Evolutionary conservation across 2,797 vertebrate genomes (phyloP), one percentile per base, ranked within the genome.

Genomic region (Notolabrus celidotus): DNA sequence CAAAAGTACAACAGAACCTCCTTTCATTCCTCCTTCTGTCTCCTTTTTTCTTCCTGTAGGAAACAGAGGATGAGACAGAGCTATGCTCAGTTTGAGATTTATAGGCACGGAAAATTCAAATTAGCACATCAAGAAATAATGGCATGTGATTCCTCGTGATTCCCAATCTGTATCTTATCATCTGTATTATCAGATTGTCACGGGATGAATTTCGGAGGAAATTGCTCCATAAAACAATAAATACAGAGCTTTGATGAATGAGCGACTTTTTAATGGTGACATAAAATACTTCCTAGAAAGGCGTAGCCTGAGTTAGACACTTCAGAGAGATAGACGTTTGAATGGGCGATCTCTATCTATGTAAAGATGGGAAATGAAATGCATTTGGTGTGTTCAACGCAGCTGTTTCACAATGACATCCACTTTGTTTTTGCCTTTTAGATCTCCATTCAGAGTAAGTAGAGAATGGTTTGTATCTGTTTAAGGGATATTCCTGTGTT

Each of bases 191-290:
- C 58, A 74, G 56, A 71, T 57, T 51, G 46, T 56, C 53, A 70
- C 1, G 7, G 59, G 76, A 69, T 71, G 57, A 78, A 72, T 74
- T 68, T 27, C 29, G 60, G 49, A 57, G 49, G 59, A 70, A 77
- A 58, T 67, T 51, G 41, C 12, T 0, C 43, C 34, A 61, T 84
- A 68, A 88, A 83, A 46, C 31, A 62, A 67, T 58, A 55, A 77
- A 81, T 52, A 38, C 0, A 64, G 54, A 53, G 29, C 31, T 34
- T 20, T 23, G 47, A 57, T 53, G 52, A 74, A 73, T 50, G 10
- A 71, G 20, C 2, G 54, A 23, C 65, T 61, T 62, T 65, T 67
- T 59, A 68, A 49, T 29, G n/a, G 4, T 20, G 15, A 61, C 23
- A 38, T 43, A 41, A 70, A 77, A 55, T 39, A 52, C 38, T 50